Conservation (phyloP, 1,140 invertebrate genomes). For the Drosophila repletoides region DNA sequence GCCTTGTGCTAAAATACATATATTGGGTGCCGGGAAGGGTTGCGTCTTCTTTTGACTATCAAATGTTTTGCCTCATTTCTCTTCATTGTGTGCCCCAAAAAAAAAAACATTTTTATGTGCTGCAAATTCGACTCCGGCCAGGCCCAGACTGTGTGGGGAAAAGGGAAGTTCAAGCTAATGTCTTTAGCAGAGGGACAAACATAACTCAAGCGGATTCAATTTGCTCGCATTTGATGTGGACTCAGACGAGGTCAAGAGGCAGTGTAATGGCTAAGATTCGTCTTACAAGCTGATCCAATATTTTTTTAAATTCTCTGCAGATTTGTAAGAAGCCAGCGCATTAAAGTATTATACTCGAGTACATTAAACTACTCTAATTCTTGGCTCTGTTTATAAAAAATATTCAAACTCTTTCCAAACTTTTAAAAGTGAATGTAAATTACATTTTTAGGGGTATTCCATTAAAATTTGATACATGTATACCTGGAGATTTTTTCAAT, state of each 20-base stretch:
- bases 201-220: slow-evolving; percentile 65
- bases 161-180: slow-evolving; percentile 10
- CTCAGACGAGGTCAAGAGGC: slow-evolving; percentile 4
- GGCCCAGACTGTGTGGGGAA: not conserved
- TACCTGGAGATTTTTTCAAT: no score
- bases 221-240: slow-evolving; percentile 21
- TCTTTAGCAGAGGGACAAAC: slow-evolving; percentile 44
- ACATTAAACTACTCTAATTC: no score
- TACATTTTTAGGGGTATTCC: no score
- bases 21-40: slow-evolving; percentile 18
- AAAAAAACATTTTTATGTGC: slow-evolving; percentile 29
- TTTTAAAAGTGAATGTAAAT: no score
- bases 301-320: no score
- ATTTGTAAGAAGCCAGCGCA: no score
- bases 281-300: no score
- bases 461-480: no score
- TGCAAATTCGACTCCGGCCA: slow-evolving; percentile 31
- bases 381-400: no score
- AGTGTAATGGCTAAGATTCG: not conserved
- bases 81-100: not conserved
- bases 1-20: no score
- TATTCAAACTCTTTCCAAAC: no score
- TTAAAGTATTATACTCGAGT: no score
- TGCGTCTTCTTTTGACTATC: slow-evolving; percentile 34
- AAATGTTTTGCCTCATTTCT: slow-evolving; percentile 35